Conservation (phyloP, 2,113 vertebrate species). For the Pelodiscus sinensis region DNA sequence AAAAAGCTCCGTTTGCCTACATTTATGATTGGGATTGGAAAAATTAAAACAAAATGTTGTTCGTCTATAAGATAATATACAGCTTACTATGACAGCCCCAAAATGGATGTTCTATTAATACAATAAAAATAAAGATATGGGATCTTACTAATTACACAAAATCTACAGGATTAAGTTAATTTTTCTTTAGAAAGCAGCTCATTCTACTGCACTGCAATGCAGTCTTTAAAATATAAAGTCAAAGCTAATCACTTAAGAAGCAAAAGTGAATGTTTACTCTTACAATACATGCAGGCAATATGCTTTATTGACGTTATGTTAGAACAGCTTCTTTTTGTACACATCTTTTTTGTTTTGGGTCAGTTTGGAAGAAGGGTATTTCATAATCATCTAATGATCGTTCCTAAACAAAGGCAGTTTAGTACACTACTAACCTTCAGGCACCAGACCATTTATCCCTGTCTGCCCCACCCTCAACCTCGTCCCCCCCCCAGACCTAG, state of each 20-base stretch:
- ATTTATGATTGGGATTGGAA: background rate
- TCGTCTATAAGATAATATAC: background rate
- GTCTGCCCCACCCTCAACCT: background rate
- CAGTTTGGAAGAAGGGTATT: accelerated
- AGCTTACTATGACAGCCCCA: background rate
- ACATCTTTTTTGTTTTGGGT: background rate
- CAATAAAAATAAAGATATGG: background rate
- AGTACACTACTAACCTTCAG: background rate
- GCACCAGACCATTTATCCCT: background rate
- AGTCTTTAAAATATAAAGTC: background rate
- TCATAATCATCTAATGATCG: background rate
- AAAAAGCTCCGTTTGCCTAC: background rate
- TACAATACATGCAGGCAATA: accelerated
- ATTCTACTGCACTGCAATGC: background rate
- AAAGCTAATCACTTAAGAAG: background rate
- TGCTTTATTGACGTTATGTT: accelerated
- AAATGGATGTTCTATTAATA: background rate
- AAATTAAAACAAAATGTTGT: background rate
- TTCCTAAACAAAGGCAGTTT: background rate
- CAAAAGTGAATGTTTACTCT: background rate
- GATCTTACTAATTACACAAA: background rate
- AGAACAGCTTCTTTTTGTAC: background rate
- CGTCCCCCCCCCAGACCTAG: background rate
- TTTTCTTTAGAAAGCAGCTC: background rate
- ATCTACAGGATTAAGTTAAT: background rate